These are phyloP conservation scores for Nymphicus hollandicus DNA, from an alignment of 2,113 vertebrate genomes.

Conservation along the genomic window DNA sequence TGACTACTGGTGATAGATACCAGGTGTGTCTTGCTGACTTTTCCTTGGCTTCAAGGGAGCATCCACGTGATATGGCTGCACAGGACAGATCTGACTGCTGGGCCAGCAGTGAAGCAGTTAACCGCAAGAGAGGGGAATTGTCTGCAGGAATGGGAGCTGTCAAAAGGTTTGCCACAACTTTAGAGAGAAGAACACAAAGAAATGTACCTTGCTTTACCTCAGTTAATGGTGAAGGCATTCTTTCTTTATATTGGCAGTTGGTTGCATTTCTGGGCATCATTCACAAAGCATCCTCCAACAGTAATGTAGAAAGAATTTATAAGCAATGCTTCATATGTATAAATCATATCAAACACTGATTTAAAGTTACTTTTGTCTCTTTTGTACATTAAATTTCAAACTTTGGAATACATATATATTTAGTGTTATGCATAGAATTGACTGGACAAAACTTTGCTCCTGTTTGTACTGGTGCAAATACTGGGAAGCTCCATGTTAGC, in stretches of 20 bases:
- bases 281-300: background rate
- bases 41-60: background rate
- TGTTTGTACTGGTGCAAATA: background rate
- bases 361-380: background rate
- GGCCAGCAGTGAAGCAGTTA: conserved; percentile 21
- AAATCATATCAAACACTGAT: background rate
- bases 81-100: background rate
- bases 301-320: background rate
- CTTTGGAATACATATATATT: background rate
- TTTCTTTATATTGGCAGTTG: background rate
- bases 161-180: background rate
- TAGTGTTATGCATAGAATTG: background rate
- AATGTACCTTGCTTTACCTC: background rate
- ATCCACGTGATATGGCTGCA: background rate
- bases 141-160: background rate
- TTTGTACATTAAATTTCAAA: background rate
- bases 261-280: background rate
- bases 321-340: background rate
- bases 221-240: background rate
- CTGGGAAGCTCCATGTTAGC: background rate
- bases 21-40: background rate
- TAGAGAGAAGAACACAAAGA: background rate
- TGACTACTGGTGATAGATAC: conserved; percentile 6
- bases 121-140: background rate
- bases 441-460: background rate